phyloP scores from a whole-genome alignment of 2,797 vertebrate genomes.

The Meda fulgida region DNA sequence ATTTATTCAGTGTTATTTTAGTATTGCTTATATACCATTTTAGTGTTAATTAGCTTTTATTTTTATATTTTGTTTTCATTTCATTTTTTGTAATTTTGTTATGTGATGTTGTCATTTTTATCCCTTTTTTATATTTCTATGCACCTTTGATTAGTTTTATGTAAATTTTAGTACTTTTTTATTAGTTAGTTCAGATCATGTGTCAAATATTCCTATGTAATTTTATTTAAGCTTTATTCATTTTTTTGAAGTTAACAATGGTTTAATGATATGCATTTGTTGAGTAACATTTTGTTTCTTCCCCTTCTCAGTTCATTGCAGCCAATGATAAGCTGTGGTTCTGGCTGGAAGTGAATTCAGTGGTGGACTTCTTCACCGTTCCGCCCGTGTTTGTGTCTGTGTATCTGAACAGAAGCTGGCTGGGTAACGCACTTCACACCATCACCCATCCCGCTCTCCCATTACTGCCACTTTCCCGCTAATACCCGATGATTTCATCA shows the following conservation, averaged over 20 bases:
- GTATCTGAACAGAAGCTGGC: conserved; percentile 98
- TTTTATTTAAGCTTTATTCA: no score
- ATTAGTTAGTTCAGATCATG: background rate
- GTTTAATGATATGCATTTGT: background rate
- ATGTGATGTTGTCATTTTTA: background rate
- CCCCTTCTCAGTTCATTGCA: conserved; percentile 87
- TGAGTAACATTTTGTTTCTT: background rate
- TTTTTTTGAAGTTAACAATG: background rate
- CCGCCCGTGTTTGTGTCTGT: conserved; percentile 97
- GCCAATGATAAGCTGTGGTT: conserved; percentile 99
- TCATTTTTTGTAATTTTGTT: background rate
- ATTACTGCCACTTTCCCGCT: background rate
- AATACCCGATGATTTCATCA: background rate
- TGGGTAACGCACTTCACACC: conserved; percentile 79
- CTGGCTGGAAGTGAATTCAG: conserved; percentile 98
- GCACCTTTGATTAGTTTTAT: background rate
- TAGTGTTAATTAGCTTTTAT: background rate
- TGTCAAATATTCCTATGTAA: no score
- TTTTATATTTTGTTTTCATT: background rate
- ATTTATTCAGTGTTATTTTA: background rate
- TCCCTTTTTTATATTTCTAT: background rate
- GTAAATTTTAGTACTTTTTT: background rate
- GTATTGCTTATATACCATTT: background rate
- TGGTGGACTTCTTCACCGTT: conserved; percentile 98
- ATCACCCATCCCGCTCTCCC: background rate